These are phyloP conservation scores for Andrena bicolor DNA, from an alignment of 2,888 invertebrate genomes.

Conservation along the genomic window DNA sequence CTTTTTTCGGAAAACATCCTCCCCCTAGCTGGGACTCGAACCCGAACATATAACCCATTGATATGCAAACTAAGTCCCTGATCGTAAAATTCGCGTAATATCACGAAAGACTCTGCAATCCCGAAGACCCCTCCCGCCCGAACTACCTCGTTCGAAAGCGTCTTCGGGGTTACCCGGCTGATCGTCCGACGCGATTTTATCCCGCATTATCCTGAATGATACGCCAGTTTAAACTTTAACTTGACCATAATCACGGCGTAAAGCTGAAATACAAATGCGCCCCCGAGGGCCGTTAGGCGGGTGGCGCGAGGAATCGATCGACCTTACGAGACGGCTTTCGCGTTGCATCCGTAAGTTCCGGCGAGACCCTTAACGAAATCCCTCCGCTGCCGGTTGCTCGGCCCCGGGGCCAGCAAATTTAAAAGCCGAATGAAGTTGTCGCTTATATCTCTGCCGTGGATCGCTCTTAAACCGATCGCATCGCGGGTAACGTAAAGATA, in stretches of 20 bases:
- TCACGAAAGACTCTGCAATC: conserved; percentile 73
- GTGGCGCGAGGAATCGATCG: conserved; percentile 44
- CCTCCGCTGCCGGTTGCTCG: not conserved
- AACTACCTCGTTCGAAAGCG: conserved; percentile 58
- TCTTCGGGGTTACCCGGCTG: conserved; percentile 64
- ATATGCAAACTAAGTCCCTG: conserved; percentile 80
- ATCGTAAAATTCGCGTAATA: conserved; percentile 81
- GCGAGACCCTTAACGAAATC: conserved; percentile 20
- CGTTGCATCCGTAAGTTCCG: not conserved
- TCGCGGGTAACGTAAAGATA: conserved; percentile 51
- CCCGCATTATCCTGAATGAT: conserved; percentile 78
- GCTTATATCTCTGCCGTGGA: conserved; percentile 26
- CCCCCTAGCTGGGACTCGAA: conserved; percentile 40
- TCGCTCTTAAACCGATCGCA: conserved; percentile 50
- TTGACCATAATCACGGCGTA: conserved; percentile 78
- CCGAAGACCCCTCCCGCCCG: conserved; percentile 11
- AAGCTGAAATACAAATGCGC: conserved; percentile 78
- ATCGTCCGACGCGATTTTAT: conserved; percentile 76
- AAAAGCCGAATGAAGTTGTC: not conserved
- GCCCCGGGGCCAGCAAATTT: not conserved
- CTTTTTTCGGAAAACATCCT: conserved; percentile 65
- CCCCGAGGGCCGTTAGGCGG: conserved; percentile 46
- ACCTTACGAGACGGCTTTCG: conserved; percentile 28
- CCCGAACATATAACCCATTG: conserved; percentile 72
- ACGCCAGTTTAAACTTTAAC: conserved; percentile 79